Base-by-base conservation (phyloP, 1,140 invertebrate genomes). In the Onthophagus taurus region DNA sequence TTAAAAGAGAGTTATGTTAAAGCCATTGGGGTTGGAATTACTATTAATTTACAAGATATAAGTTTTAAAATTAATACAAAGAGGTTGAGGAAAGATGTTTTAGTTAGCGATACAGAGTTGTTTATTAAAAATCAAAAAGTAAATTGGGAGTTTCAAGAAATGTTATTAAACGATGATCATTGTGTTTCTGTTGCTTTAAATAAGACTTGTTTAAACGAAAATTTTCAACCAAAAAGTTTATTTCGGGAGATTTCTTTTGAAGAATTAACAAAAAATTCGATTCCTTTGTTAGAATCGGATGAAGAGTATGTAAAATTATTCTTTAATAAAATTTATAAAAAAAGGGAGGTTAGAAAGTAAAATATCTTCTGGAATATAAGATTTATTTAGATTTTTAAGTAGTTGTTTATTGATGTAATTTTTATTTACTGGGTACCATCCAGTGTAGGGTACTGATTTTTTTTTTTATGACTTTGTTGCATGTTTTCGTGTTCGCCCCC, bases 1-100 rank as follows among this genome's bases (percentile, higher is more conserved):
- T 68, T 97, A n/a, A 97, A 97, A 70, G 94, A 97, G 63, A 88
- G 88, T 63, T 92, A 91, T 62, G 82, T 92, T 0, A 97, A 97
- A 71, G 90, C 91, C 44, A 71, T 83, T 33, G 91, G 92, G 14
- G 68, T 82, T 12, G 93, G 93, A 17, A 80, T 97, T 30, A 81
- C 78, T 1, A 71, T 85, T 50, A 77, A 88, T 54, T 69, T 97
- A 14, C 64, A 74, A 49, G 71, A 79, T 48, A 74, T 96, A 16
- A 77, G 76, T 64, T 97, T 96, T 65, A 59, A 70, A 47, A 69
- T 86, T 17, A 69, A 72, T 41, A 71, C 77, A 16, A 48, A 41
- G 53, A 58, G 14, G 58, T 71, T 69, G 42, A 52, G 30, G 1
- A 44, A 68, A 26, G 65, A 72, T 46, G 33, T 60, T 42, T 51